Base-by-base conservation (phyloP, 2,113 vertebrate species). In the Nibea albiflora region DNA sequence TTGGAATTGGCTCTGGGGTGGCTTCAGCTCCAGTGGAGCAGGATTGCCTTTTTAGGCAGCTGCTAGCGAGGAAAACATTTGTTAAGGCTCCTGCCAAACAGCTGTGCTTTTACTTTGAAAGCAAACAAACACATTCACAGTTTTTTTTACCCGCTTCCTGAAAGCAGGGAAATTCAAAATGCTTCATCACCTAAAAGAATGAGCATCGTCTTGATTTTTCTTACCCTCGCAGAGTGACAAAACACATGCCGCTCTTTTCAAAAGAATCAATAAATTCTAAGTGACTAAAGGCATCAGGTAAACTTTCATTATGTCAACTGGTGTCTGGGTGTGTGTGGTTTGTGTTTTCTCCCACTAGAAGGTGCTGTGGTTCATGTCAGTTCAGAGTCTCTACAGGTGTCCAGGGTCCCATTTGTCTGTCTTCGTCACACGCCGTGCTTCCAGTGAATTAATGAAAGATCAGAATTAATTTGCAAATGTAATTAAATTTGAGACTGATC, bases 21-120 rank as follows among this genome's bases (percentile, higher is more conserved):
- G 31, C 57, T 60, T 47, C 28, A 42, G 70, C 54, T 76, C 74
- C 49, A 73, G 49, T 57, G 69, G 47, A 85, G 84, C 76, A 90
- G 22, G 50, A 87, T 89, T 85, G 70, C 88, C 92, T 92, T 94
- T 93, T 94, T 92, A 90, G 92, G 88, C 58, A 80, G 68, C 63
- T 31, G 11, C n/a, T 54, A 17, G 50, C 35, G 15, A 17, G 17
- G 46, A 66, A 76, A 78, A 52, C 56, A 54, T 63, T 54, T 39
- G 24, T 50, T 9, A 54, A 46, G 24, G 11, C 19, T 68, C n/a
- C 50, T 46, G 72, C 67, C 80, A 76, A 75, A 66, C 65, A 80
- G 76, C 76, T 83, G 72, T 22, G 39, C 53, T 63, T 72, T 86
- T 50, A 67, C 67, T 76, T 57, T 72, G 47, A 62, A 66, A 28